Conservation (phyloP, 1,140 invertebrate species). For the Diorhabda elongata region DNA sequence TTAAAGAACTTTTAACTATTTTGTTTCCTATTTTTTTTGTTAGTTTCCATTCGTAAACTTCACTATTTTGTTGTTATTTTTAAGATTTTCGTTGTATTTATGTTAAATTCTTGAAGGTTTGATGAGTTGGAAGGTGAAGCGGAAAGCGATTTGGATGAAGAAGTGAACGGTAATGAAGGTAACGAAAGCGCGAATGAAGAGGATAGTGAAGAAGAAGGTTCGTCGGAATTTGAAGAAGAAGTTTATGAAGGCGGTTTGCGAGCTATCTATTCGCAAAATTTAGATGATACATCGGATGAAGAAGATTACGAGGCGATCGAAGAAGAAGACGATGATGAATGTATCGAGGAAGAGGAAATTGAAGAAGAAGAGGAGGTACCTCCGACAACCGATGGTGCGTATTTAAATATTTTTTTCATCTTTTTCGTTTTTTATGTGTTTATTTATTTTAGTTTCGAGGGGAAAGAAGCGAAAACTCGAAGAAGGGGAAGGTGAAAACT, state of each 20-base stretch:
- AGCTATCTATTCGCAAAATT: conserved; percentile 68
- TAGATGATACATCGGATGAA: conserved; percentile 58
- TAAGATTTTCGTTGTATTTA: no score
- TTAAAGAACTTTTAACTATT: no score
- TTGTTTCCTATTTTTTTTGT: no score
- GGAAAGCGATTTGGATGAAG: conserved; percentile 63
- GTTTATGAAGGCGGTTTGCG: conserved; percentile 57
- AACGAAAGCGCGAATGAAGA: conserved; percentile 64
- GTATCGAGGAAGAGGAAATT: conserved; percentile 50
- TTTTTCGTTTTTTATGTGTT: neutral
- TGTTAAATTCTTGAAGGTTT: no score
- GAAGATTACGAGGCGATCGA: conserved; percentile 64
- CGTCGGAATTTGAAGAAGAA: conserved; percentile 46
- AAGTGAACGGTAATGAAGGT: conserved; percentile 66
- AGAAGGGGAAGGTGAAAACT: conserved; percentile 50
- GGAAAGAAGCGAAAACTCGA: conserved; percentile 73
- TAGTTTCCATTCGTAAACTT: no score
- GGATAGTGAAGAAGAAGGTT: conserved; percentile 52
- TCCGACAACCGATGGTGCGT: conserved; percentile 33
- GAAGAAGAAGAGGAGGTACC: conserved; percentile 57
- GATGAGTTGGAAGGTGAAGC: conserved; percentile 65
- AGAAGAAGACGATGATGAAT: conserved; percentile 61
- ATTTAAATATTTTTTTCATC: neutral
- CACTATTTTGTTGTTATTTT: no score
- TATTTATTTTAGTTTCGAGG: conserved; percentile 44